phyloP scores from a whole-genome alignment of 92 coral and sea anemone species.

The Heliopora coerulea region DNA sequence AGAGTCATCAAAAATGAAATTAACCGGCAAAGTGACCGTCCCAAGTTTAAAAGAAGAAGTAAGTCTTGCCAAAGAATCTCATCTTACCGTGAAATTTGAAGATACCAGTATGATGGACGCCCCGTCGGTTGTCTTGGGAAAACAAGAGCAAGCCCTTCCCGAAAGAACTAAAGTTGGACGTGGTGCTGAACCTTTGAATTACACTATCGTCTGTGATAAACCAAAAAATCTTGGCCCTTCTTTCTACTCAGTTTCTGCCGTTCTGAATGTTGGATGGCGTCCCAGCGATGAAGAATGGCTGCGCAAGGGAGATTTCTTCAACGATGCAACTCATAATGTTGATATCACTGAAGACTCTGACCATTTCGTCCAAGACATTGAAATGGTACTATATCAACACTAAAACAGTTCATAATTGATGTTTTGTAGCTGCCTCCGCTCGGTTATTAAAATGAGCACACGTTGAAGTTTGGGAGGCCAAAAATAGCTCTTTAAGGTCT shows the following conservation, averaged over 20 bases:
- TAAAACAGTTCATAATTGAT: neutral
- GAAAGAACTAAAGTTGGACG: conserved; percentile 51
- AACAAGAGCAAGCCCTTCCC: conserved; percentile 54
- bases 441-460: no score
- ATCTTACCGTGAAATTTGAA: conserved; percentile 65
- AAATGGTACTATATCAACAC: conserved; percentile 28
- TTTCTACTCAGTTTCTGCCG: conserved; percentile 73
- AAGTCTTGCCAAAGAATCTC: conserved; percentile 45
- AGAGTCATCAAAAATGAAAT: conserved; percentile 15
- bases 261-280: conserved; percentile 89
- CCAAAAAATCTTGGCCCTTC: conserved; percentile 45
- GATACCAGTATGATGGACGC: conserved; percentile 71
- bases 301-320: conserved; percentile 63
- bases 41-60: conserved; percentile 14
- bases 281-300: conserved; percentile 61
- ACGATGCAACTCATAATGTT: conserved; percentile 64
- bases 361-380: conserved; percentile 59
- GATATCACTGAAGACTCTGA: conserved; percentile 40
- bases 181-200: conserved; percentile 58
- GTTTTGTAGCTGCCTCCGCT: no score
- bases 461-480: no score
- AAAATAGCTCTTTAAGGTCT: no score
- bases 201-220: conserved; percentile 63
- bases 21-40: conserved; percentile 22
- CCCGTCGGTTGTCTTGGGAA: conserved; percentile 50